Base-by-base conservation (phyloP, 2,797 vertebrate species). In the Coregonus ussuriensis region DNA sequence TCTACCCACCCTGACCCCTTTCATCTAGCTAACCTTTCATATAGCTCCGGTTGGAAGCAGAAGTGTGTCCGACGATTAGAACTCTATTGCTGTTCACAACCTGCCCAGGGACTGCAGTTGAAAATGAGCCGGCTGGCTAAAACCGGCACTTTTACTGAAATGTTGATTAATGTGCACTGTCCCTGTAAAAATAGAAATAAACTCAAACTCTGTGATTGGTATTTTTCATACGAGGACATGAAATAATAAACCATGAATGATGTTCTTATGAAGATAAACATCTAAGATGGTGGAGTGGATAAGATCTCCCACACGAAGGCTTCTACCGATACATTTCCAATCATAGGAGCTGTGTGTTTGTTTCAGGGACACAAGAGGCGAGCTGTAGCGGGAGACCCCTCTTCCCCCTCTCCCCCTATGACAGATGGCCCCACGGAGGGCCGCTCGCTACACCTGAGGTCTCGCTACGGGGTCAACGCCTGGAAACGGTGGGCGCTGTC, bases 401-500 rank as follows among this genome's bases (percentile, higher is more conserved):
- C 41, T 47, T 93, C 95, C 11, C 92, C 95, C 3, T 94, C 95
- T 53, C 93, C 95, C n/a, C 90, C 89, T 18, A 91, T 95, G 74
- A 87, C 92, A 0, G 94, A 94, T 74, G 90, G 77, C 37, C 68
- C 25, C 4, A 77, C 82, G 6, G 84, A 71, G 15, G 87, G 87
- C 25, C 77, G 93, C 54, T 94, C 93, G 31, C 95, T 98, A 79
- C 95, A 96, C 0, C 95, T 99, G 83, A 97, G 94, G 81, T 95
- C 96, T 3, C 78, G 91, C 0, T 99, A 99, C 0, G 97, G 97
- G 25, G 82, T 99, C 54, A 97, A 97, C 0, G 97, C 98, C 0
- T 99, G 98, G 97, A 98, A 96, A 86, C 96, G 96, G 82, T 99
- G 98, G 98, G 95, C 95, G 0, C 93, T 94, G 89, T 95, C 95